Evolutionary conservation across 1,140 invertebrate species (phyloP).

Genomic region (Aphelinus atriplicis): DNA sequence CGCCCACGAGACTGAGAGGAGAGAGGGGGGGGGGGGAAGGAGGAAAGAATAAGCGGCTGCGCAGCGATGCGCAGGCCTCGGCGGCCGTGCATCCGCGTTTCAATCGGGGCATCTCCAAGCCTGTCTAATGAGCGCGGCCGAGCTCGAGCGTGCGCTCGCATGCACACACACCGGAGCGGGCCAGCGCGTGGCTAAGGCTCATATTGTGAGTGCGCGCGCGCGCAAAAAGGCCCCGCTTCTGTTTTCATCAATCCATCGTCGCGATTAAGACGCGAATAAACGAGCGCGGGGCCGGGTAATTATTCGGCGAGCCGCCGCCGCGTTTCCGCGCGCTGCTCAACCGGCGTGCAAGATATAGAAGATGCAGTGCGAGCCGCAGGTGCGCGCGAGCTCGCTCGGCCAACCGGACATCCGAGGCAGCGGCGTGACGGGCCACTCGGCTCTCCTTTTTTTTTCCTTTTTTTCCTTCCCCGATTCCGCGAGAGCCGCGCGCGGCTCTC

Average conservation of each 20-base stretch:
- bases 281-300: conserved; percentile 5
- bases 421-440: too few relatives aligned
- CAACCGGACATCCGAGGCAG: too few relatives aligned
- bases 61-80: conserved; percentile 2
- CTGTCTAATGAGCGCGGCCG: conserved; percentile 14
- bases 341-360: too few relatives aligned
- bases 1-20: background rate
- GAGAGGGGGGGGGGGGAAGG: too few relatives aligned
- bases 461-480: conserved; percentile 40
- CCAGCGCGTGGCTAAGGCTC: background rate
- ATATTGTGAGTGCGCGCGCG: background rate
- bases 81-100: background rate
- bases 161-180: background rate
- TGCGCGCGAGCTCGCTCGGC: too few relatives aligned
- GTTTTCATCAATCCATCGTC: conserved; percentile 36
- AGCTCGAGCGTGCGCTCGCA: background rate
- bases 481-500: conserved; percentile 39
- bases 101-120: conserved; percentile 29
- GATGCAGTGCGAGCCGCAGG: too few relatives aligned
- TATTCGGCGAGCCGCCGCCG: background rate
- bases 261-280: conserved; percentile 17
- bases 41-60: background rate
- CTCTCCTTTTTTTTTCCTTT: conserved; percentile 23
- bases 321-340: too few relatives aligned
- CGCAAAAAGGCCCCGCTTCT: conserved; percentile 20